Evolutionary conservation across 2,888 invertebrate species (phyloP), one percentile per base, ranked within the genome.

Genomic region (Sminthurinus aureus): DNA sequence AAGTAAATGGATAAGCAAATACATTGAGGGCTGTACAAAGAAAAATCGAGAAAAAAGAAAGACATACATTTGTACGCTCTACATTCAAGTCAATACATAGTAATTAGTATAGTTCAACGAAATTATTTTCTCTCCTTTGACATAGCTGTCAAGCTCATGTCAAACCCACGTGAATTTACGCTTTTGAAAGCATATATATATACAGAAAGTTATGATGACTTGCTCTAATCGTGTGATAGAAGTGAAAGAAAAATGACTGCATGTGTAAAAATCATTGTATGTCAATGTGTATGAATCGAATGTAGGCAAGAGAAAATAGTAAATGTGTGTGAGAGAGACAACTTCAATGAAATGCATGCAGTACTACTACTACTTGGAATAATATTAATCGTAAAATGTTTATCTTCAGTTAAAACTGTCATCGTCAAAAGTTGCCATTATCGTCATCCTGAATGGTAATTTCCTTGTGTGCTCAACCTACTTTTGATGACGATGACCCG

Each of bases 161-260:
- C 66, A 77, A 78, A 52, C 78, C 78, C 78, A 78, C 78, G 64
- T 66, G 77, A 77, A 78, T 22, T 78, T 78, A 78, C 22, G 66
- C 66, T 66, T 66, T 78, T 78, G 78, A 78, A 77, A 67, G 58
- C n/a, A 38, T 1, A 38, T 38, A 38, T 38, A 38, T 38, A 38
- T 77, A 77, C 77, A 77, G 8, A 58, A 77, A 78, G 66, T 78
- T 64, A 78, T 78, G 58, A 78, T 78, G 78, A 78, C 66, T 66
- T 38, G 78, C 24, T 26, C 66, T 26, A 78, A 78, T 26, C 75
- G n/a, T 9, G 15, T 66, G 78, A 66, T 24, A 24, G 24, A 22
- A 71, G 71, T 71, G 71, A 71, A 71, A 71, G 13, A 71, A 71
- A 71, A 6, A 58, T 11, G 58, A 71, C 71, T 71, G 9, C 13